Conservation (phyloP, 2,888 invertebrate species). For the Cataglyphis albicans region DNA sequence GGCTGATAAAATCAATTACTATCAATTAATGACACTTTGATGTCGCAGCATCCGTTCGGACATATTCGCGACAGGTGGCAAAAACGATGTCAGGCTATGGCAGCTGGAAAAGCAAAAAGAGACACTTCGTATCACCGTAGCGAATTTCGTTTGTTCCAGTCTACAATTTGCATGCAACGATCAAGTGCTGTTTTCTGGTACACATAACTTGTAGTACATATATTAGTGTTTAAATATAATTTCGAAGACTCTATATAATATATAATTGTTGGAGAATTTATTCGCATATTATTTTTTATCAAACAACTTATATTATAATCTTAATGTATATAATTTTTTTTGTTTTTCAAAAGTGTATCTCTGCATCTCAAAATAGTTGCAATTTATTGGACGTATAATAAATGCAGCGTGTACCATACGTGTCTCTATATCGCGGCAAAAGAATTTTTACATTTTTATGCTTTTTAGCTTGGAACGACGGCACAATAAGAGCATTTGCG, state of each 20-base stretch:
- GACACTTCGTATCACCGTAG: constrained; percentile 93
- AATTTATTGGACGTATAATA: neutral
- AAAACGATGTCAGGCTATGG: constrained; percentile 96
- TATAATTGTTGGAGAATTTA: neutral
- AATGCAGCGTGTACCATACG: neutral
- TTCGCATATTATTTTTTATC: neutral
- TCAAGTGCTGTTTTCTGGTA: constrained; percentile 92
- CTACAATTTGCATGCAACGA: constrained; percentile 93
- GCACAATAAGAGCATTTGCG: constrained; percentile 93
- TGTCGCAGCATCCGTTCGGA: constrained; percentile 91
- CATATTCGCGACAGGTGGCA: constrained; percentile 95
- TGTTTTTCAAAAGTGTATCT: neutral
- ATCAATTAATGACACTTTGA: neutral
- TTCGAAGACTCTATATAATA: neutral
- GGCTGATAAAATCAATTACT: constrained; percentile 21
- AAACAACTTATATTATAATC: neutral
- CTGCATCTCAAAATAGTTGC: constrained; percentile 5
- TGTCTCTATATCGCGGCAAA: neutral
- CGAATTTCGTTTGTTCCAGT: constrained; percentile 94
- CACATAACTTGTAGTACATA: constrained; percentile 17
- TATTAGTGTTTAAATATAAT: neutral
- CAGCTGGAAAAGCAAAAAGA: constrained; percentile 91
- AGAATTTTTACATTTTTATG: neutral
- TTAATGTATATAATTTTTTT: neutral
- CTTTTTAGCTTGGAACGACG: constrained; percentile 92